These are phyloP conservation scores for Gallirallus australis DNA, from an alignment of 2,797 vertebrate genomes.

Conservation along the genomic window DNA sequence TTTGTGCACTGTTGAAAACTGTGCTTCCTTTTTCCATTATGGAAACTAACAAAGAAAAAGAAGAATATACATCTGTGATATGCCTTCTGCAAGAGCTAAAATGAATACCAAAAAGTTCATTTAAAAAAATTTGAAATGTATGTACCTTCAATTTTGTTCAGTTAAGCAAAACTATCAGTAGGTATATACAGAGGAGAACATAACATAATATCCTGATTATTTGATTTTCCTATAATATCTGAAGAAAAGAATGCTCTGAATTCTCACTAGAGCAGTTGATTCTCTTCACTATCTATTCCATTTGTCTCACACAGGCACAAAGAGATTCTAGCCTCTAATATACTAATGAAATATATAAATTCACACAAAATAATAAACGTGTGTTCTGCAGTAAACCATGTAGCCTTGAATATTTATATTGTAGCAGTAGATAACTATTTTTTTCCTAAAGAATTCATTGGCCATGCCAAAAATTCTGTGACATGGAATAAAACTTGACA, in stretches of 20 bases:
- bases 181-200: background rate
- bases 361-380: background rate
- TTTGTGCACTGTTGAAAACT: slow-evolving; percentile 96
- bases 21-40: slow-evolving; percentile 90
- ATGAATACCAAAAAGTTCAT: background rate
- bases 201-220: background rate
- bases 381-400: background rate
- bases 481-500: background rate
- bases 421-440: background rate
- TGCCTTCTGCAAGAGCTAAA: background rate
- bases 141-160: background rate
- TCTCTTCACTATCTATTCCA: background rate
- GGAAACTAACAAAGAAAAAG: slow-evolving; percentile 84
- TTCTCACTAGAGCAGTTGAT: background rate
- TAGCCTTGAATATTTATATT: background rate
- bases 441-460: background rate
- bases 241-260: background rate
- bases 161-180: background rate
- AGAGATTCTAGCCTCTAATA: background rate
- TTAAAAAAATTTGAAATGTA: background rate
- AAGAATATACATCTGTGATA: slow-evolving; percentile 57
- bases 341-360: background rate
- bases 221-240: background rate
- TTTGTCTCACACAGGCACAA: background rate
- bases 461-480: background rate